phyloP scores from a whole-genome alignment of 2,797 vertebrate genomes.

The Uromys caudimaculatus region DNA sequence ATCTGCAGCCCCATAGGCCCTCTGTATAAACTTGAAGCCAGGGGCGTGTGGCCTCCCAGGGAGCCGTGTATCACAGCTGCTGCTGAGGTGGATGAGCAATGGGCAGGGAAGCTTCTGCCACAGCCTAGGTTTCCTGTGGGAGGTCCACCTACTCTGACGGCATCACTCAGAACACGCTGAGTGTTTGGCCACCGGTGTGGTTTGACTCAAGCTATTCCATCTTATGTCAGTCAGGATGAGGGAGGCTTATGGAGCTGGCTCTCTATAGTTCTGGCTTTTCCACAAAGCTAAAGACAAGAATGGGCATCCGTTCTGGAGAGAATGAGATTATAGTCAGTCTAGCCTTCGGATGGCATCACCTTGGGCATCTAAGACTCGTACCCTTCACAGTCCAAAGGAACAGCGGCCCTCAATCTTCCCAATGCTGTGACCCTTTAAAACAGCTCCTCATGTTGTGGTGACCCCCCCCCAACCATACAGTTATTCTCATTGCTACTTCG shows the following conservation, averaged over 20 bases:
- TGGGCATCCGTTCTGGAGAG: not conserved
- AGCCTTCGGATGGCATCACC: not conserved
- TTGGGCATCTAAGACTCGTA: not conserved
- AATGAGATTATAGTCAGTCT: not conserved
- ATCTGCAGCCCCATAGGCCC: rapidly evolving
- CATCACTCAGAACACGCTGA: not conserved
- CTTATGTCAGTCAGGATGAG: not conserved
- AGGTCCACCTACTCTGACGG: not conserved
- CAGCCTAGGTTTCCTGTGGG: not conserved
- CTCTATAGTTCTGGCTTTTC: not conserved
- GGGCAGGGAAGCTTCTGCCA: rapidly evolving
- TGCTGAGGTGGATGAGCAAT: rapidly evolving
- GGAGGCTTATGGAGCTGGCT: not conserved
- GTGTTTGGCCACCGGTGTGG: not conserved
- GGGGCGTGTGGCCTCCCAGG: no score
- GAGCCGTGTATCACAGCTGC: not conserved
- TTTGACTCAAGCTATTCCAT: not conserved
- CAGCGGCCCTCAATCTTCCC: not conserved
- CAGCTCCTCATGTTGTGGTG: not conserved
- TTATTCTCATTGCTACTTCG: not conserved
- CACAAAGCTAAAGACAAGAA: not conserved
- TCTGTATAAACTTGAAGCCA: no score
- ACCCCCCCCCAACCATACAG: not conserved
- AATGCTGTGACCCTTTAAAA: not conserved
- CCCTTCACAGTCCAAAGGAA: not conserved